phyloP scores from a whole-genome alignment of 2,113 vertebrate genomes.

The Tachycineta bicolor region DNA sequence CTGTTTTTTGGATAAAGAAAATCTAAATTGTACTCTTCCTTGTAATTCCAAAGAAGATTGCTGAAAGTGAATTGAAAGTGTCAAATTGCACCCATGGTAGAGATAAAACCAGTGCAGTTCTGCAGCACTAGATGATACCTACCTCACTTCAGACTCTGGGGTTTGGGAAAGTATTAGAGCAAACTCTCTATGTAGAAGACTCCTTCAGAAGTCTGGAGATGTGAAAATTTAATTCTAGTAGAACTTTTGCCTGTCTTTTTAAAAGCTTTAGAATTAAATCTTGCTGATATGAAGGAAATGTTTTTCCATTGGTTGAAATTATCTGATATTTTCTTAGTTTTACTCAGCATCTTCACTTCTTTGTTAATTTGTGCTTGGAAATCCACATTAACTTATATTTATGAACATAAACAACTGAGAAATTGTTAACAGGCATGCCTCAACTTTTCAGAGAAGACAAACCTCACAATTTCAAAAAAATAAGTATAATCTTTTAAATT shows the following conservation, averaged over 20 bases:
- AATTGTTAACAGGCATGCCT: not conserved
- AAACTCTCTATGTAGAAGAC: not conserved
- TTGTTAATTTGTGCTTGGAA: not conserved
- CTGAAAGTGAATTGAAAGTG: fast-evolving
- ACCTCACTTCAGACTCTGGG: not conserved
- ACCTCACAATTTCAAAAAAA: not conserved
- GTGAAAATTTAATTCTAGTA: not conserved
- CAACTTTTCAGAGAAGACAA: not conserved
- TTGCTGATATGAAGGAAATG: not conserved
- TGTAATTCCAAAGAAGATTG: not conserved
- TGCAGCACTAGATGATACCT: not conserved
- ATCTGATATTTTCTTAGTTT: not conserved
- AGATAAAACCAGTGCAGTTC: not conserved
- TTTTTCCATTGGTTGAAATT: not conserved
- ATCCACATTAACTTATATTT: not conserved
- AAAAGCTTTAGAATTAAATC: not conserved
- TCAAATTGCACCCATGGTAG: not conserved
- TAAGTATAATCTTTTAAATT: not conserved
- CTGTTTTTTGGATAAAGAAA: not conserved
- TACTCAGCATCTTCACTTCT: not conserved
- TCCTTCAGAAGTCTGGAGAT: not conserved
- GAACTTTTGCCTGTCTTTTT: not conserved
- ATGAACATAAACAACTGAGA: not conserved
- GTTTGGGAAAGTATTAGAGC: not conserved
- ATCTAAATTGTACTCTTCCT: not conserved